Base-by-base conservation (phyloP, 2,797 vertebrate genomes). In the Notamacropus eugenii region DNA sequence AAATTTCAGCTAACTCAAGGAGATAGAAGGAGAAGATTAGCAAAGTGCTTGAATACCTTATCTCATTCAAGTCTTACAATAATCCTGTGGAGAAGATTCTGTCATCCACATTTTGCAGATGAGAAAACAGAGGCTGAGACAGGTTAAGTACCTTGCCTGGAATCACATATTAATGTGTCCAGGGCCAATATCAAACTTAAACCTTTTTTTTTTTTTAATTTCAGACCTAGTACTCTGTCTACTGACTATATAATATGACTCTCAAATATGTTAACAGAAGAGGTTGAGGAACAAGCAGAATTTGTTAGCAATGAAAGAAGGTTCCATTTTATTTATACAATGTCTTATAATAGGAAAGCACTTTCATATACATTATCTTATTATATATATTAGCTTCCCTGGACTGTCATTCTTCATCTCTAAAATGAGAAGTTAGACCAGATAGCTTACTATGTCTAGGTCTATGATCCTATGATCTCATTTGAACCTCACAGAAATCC, bases 21-120 rank as follows among this genome's bases (percentile, higher is more conserved):
- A 74, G 5, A 0, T 40, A 19, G 31, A 55, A 59, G 29, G 59
- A 62, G 31, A 19, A 19, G 62, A 67, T 40, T 40, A 40, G n/a
- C 16, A 74, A 1, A 2, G 50, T 1, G 0, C 55, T 27, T 9
- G 31, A 74, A 2, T 1, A 1, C 0, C 1, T 56, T 0, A 4
- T 8, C 22, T 1, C 1, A 1, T 57, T 29, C 46, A 90, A n/a
- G n/a, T n/a, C 54, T 55, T 29, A 46, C 8, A 54, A 46, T 55
- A 62, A 40, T 1, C 6, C 50, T 3, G 4, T 46, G 62, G 55
- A 31, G 9, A 10, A 56, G n/a, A 29, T n/a, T 13, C 22, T 0
- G 13, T 46, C 29, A 34, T 52, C 14, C 4, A 55, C 3, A 19
- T 54, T 34, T 4, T 62, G 22, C 34, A 67, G 13, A 67, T n/a